A percentile compares a stretch with the other conserved stretches of the same genome.
These are phyloP conservation scores for Scaptodrosophila lebanonensis DNA, from an alignment of 1,140 invertebrate species.

Conservation along the genomic window DNA sequence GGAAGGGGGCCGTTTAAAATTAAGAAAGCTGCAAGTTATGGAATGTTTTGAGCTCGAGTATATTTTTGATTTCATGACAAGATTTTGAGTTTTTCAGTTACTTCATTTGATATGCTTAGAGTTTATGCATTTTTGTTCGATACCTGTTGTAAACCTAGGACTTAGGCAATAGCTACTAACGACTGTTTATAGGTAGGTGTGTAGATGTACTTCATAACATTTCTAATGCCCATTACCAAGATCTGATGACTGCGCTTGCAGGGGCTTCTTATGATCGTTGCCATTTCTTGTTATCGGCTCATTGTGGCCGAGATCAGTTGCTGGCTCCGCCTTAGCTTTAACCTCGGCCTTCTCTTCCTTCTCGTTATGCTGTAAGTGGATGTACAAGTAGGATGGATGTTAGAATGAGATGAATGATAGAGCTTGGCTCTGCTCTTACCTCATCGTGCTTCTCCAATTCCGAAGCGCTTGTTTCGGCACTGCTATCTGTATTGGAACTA, in stretches of 20 bases:
- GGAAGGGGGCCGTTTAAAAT: conserved; percentile 9
- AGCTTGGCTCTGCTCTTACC: no score
- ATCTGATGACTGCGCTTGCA: conserved; percentile 30
- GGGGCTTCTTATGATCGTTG: conserved; percentile 14
- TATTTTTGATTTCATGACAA: conserved; percentile 52
- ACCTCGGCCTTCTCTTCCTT: not conserved
- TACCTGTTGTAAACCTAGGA: conserved; percentile 60
- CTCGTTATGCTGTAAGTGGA: no score
- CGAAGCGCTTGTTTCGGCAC: no score
- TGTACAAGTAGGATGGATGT: no score
- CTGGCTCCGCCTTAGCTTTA: not conserved
- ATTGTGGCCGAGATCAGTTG: conserved; percentile 1
- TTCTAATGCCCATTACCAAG: conserved; percentile 76
- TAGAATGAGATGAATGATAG: no score
- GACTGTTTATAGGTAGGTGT: no score
- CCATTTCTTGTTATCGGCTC: conserved; percentile 4
- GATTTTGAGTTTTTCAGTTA: conserved; percentile 47
- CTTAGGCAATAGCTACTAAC: conserved; percentile 22
- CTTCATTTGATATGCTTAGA: conserved; percentile 42
- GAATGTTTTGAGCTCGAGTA: conserved; percentile 23
- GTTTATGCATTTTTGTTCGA: conserved; percentile 52
- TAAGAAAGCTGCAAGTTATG: conserved; percentile 1
- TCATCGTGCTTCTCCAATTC: conserved; percentile 27
- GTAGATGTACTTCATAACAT: conserved; percentile 50
- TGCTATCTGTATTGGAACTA: no score